Conservation (phyloP, 2,797 vertebrate species). For the Anguilla obscura region DNA sequence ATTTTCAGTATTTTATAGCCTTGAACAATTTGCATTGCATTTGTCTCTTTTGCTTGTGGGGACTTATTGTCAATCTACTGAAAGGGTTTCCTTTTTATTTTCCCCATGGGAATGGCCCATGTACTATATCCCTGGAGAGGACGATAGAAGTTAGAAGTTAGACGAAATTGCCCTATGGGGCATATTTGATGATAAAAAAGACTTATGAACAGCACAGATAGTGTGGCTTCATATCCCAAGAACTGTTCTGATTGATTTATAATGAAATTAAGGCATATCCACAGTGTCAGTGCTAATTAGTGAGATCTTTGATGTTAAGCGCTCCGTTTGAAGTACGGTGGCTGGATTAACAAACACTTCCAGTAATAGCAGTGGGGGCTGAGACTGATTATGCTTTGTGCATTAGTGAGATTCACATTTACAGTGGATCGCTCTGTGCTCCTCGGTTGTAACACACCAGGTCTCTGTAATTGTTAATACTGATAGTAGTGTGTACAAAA, state of each 20-base stretch:
- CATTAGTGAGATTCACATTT: neutral
- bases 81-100: neutral
- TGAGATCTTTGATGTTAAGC: conserved; percentile 49
- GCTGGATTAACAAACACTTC: conserved; percentile 42
- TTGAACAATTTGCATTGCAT: neutral
- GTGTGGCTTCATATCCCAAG: conserved; percentile 40
- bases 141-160: neutral
- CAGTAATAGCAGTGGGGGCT: conserved; percentile 47
- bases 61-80: neutral
- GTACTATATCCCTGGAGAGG: neutral
- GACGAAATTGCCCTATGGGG: conserved; percentile 11
- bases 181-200: conserved; percentile 34
- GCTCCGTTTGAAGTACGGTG: conserved; percentile 38
- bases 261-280: conserved; percentile 39
- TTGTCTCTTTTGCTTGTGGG: conserved; percentile 13
- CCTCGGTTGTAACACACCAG: neutral
- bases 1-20: neutral
- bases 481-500: conserved; percentile 31
- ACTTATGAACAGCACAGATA: conserved; percentile 44
- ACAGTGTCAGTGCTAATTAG: conserved; percentile 50
- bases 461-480: neutral
- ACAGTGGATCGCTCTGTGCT: neutral
- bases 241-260: conserved; percentile 48
- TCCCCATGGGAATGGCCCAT: conserved; percentile 14
- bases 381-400: neutral